phyloP scores from a whole-genome alignment of 2,113 vertebrate genomes.

The Engraulis encrasicolus region DNA sequence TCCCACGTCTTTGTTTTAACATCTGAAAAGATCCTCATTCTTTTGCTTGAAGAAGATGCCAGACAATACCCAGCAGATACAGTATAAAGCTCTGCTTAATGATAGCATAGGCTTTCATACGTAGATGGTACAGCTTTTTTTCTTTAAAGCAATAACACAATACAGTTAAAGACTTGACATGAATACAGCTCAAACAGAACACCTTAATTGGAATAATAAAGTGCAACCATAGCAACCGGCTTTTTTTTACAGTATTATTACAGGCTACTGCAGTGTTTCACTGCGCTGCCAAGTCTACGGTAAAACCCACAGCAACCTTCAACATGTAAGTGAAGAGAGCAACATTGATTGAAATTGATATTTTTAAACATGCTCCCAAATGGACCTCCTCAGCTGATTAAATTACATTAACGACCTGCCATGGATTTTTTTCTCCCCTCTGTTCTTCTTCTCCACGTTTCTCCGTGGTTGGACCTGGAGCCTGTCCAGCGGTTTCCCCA shows the following conservation, averaged over 20 bases:
- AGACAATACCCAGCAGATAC: not conserved
- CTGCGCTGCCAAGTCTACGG: not conserved
- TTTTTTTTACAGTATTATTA: too few relatives aligned
- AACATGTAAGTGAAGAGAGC: not conserved
- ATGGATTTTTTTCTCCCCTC: not conserved
- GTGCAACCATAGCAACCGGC: not conserved
- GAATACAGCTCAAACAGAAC: not conserved
- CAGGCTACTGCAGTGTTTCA: not conserved
- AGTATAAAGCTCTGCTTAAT: not conserved
- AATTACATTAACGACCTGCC: slow-evolving; percentile 19
- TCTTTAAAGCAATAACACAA: too few relatives aligned
- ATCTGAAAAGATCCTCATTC: slow-evolving; percentile 3
- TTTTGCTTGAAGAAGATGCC: not conserved
- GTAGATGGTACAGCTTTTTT: not conserved
- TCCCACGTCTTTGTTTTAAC: slow-evolving; percentile 18
- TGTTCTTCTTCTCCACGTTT: not conserved
- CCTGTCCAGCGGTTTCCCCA: not conserved
- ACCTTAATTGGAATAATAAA: not conserved
- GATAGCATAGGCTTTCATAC: not conserved
- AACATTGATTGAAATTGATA: slow-evolving; percentile 16
- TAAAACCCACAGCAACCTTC: not conserved
- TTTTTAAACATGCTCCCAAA: slow-evolving; percentile 17
- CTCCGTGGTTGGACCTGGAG: not conserved
- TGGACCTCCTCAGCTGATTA: not conserved
- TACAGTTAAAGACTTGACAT: not conserved